Conservation (phyloP, 2,888 invertebrate genomes). For the Malthinus flaveolus region DNA sequence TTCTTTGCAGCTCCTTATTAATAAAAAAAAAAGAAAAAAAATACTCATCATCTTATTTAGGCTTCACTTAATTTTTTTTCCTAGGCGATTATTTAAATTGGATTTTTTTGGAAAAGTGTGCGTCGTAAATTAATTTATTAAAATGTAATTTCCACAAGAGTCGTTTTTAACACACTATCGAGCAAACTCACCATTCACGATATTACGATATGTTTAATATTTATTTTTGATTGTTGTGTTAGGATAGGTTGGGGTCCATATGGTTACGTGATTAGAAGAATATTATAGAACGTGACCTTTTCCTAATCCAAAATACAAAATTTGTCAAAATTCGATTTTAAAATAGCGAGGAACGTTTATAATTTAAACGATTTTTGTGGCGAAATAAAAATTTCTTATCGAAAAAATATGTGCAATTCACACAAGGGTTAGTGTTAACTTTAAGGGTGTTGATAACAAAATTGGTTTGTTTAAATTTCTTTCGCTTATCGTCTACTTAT, state of each 20-base stretch:
- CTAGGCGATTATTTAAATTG: background rate
- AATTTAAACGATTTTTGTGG: background rate
- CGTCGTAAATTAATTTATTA: too few relatives aligned
- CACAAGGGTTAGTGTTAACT: constrained; percentile 23
- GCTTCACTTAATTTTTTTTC: constrained; percentile 9
- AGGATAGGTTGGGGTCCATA: constrained; percentile 42
- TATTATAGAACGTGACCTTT: background rate
- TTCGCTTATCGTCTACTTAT: constrained; percentile 23
- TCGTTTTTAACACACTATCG: background rate
- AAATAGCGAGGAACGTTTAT: background rate
- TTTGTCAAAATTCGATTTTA: background rate
- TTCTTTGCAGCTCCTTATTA: constrained; percentile 29
- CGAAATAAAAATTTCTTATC: background rate
- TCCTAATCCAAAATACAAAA: background rate
- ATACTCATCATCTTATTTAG: constrained; percentile 2
- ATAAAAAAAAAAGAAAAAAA: constrained; percentile 14
- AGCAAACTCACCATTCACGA: background rate
- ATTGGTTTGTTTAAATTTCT: constrained; percentile 21
- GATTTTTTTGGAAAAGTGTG: too few relatives aligned
- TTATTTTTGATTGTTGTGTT: constrained; percentile 35
- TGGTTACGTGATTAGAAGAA: background rate
- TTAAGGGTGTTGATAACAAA: constrained; percentile 24
- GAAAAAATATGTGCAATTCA: constrained; percentile 6
- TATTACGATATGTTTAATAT: constrained; percentile 33
- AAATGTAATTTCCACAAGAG: too few relatives aligned